A percentile compares a stretch with the other conserved stretches of the same genome.
These are phyloP conservation scores for Ceramica pisi DNA, from an alignment of 2,888 invertebrate genomes.

Conservation along the genomic window DNA sequence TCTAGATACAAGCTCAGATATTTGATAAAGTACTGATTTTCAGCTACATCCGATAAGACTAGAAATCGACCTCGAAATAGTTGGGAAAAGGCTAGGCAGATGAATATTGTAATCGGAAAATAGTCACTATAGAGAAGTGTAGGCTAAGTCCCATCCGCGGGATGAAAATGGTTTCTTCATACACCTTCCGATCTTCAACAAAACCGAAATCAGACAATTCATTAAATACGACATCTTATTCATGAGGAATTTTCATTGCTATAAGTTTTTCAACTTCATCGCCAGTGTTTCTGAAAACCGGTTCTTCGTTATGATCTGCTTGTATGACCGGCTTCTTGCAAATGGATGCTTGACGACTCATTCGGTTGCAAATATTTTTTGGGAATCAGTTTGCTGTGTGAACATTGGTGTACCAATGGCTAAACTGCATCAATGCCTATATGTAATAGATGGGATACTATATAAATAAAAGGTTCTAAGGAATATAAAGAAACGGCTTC, in stretches of 20 bases:
- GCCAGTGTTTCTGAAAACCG: slow-evolving; percentile 8
- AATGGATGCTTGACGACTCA: neutral
- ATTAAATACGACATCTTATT: no score
- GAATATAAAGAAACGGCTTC: neutral
- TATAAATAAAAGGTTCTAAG: neutral
- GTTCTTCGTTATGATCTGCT: neutral
- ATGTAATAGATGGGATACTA: no score
- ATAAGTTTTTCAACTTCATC: neutral
- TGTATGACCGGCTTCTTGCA: slow-evolving; percentile 9
- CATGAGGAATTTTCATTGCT: slow-evolving; percentile 5
- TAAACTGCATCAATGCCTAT: neutral
- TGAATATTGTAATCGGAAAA: no score
- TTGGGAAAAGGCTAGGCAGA: no score
- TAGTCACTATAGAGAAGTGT: no score
- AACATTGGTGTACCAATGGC: neutral
- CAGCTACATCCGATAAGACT: no score
- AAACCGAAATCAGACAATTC: neutral
- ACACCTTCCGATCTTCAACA: neutral
- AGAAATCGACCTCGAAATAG: no score
- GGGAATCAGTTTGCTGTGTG: neutral
- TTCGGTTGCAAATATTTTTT: neutral
- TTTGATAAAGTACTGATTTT: no score
- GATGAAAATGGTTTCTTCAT: neutral
- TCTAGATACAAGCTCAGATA: no score
- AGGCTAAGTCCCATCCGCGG: no score